Base-by-base conservation (phyloP, 2,113 vertebrate genomes). In the Euleptes europaea region DNA sequence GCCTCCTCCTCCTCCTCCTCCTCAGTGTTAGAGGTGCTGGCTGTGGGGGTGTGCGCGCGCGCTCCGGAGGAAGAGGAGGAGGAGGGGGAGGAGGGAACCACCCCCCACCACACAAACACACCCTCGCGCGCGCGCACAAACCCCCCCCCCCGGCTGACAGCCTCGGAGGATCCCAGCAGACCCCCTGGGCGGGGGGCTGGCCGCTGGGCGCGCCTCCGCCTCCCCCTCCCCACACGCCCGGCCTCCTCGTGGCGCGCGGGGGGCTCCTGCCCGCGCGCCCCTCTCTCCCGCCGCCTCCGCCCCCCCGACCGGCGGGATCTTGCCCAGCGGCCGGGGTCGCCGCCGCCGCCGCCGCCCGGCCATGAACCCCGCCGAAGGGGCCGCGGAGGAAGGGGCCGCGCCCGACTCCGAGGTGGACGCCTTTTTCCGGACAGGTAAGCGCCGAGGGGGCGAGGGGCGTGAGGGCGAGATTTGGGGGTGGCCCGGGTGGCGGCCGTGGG, bases 381-480 rank as follows among this genome's bases (percentile, higher is more conserved):
- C 96, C 51, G 95, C 96, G 88, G 97, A 98, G 93, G 97, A 98
- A 89, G 96, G 95, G 88, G 97, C 97, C 93, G 97, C 96, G 7
- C 96, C 95, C 42, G 97, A 98, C 90, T 96, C 97, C 60, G 97
- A 98, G 93, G 97, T 97, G 94, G 97, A 97, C 87, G 96, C 97
- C 84, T 98, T 98, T 95, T 98, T 97, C 94, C 97, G 97, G 92
- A 97, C 97, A 97, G 97, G 97, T 98, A 97, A 94, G 63, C 5
- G 63, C 76, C 6, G 38, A 17, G 78, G 88, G 80, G 74, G 78
- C 69, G 75, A 73, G 77, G 90, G 70, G 82, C 47, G 9, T 6
- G 47, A 54, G 90, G 84, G 66, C 35, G 91, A 83, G 78, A 69
- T 74, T 13, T 14, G 78, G 78, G 7, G 51, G n/a, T 40, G 38